phyloP scores from a whole-genome alignment of 2,797 vertebrate species.

The Sarcophilus harrisii region DNA sequence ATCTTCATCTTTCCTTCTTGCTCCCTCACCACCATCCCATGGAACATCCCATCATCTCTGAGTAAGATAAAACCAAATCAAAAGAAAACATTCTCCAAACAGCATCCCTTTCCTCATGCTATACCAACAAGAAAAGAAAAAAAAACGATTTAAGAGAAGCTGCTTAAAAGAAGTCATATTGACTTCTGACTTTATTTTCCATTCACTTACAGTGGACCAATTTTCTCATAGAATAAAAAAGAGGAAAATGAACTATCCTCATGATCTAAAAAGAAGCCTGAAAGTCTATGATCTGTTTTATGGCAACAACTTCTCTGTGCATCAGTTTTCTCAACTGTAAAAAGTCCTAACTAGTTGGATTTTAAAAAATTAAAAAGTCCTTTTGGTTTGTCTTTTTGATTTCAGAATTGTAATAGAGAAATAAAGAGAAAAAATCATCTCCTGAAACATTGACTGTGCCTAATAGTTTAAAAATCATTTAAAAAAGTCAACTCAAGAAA shows the following conservation, averaged over 20 bases:
- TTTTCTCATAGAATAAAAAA: not conserved
- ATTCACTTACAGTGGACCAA: not conserved
- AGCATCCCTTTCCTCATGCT: not conserved
- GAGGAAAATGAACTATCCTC: not conserved
- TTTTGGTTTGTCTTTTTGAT: not conserved
- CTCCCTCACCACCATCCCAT: not conserved
- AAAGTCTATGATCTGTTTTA: not conserved
- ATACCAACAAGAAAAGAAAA: not conserved
- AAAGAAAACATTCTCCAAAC: not conserved
- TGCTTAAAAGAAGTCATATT: not conserved
- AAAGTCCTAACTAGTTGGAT: not conserved
- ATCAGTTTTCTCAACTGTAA: not conserved
- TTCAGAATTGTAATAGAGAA: not conserved
- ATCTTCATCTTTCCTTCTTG: not conserved
- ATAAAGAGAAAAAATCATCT: not conserved
- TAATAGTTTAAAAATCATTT: not conserved
- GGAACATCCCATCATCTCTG: not conserved
- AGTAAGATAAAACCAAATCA: not conserved
- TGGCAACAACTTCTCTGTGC: not conserved
- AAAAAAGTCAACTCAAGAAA: not conserved
- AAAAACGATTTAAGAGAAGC: not conserved
- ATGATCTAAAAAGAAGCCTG: not conserved
- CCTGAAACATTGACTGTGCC: not conserved
- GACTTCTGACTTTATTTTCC: not conserved
- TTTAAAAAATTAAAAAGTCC: not conserved